Evolutionary conservation across 2,888 invertebrate species (phyloP), one percentile per base, ranked within the genome.

Genomic region (Agrochola litura): DNA sequence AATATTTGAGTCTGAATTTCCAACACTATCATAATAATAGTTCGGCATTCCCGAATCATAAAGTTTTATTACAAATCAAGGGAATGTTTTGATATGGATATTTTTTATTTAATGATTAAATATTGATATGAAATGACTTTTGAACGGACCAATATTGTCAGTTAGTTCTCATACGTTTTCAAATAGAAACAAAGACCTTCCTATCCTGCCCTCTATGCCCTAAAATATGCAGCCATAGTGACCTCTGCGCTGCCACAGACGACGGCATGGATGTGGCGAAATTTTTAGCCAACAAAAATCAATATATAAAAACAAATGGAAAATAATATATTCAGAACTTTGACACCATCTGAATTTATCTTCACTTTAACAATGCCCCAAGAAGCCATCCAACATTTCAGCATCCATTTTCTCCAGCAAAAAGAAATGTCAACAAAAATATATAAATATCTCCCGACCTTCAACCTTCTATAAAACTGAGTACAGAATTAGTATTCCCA

Each of bases 401-500:
- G 60, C 16, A 46, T 43, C 14, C 19, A 73, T 73, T 58, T 68
- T 58, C 43, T 63, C 19, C 6, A 73, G 9, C n/a, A 60, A 66
- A 80, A 69, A 84, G 6, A 80, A 84, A 79, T 46, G 4, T 46
- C 52, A 61, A 56, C 37, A 79, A 30, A 61, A 2, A 73, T 41
- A 60, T 30, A 61, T 52, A 72, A 68, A 79, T 65, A 16, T 37
- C 25, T 22, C 63, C 25, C 58, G 86, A 82, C 82, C 82, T 85
- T 82, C 72, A 73, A 82, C 73, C 69, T 61, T 81, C 82, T 56
- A 72, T 71, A 81, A 64, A 58, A 63, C 86, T 73, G n/a, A 85
- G 56, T 22, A 63, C 66, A 37, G 12, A 67, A 83, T 83, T 83
- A 86, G 83, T 86, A 83, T 83, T 83, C 83, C 83, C 83, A 66